phyloP scores from a whole-genome alignment of 1,140 invertebrate species.

The Antheraea mylitta region DNA sequence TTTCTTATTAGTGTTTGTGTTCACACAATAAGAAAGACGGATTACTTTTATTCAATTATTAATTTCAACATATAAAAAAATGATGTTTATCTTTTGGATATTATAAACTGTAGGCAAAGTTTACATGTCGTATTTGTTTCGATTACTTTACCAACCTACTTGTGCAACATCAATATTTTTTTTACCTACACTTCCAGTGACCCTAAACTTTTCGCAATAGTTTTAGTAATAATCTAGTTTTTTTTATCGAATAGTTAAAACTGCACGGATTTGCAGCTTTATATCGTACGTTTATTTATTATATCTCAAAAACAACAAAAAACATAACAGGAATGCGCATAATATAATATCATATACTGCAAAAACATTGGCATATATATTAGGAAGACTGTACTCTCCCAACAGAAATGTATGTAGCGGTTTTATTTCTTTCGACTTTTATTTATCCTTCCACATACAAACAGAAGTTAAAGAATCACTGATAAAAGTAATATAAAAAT shows the following conservation, averaged over 20 bases:
- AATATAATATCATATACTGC: neutral
- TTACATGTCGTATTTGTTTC: too few species aligned
- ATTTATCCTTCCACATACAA: too few species aligned
- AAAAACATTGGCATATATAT: conserved; percentile 4
- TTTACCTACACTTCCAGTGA: conserved; percentile 11
- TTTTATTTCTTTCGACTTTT: neutral
- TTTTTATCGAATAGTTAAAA: conserved; percentile 13
- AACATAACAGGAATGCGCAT: conserved; percentile 14
- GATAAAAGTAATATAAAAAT: too few species aligned
- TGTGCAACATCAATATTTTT: too few species aligned
- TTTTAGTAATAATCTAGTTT: conserved; percentile 10
- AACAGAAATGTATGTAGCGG: neutral
- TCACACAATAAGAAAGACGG: too few species aligned
- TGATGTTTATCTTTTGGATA: too few species aligned
- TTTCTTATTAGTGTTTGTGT: too few species aligned
- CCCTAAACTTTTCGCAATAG: conserved; percentile 7
- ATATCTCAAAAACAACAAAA: conserved; percentile 8
- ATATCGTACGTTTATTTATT: conserved; percentile 11
- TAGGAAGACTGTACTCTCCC: neutral
- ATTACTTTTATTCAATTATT: too few species aligned
- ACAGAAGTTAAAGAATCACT: too few species aligned
- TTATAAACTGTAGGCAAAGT: too few species aligned
- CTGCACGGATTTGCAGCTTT: conserved; percentile 14
- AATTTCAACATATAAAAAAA: too few species aligned
- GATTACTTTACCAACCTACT: too few species aligned